Evolutionary conservation across 2,888 invertebrate genomes (phyloP).

Genomic region (Liodrosophila aerea): DNA sequence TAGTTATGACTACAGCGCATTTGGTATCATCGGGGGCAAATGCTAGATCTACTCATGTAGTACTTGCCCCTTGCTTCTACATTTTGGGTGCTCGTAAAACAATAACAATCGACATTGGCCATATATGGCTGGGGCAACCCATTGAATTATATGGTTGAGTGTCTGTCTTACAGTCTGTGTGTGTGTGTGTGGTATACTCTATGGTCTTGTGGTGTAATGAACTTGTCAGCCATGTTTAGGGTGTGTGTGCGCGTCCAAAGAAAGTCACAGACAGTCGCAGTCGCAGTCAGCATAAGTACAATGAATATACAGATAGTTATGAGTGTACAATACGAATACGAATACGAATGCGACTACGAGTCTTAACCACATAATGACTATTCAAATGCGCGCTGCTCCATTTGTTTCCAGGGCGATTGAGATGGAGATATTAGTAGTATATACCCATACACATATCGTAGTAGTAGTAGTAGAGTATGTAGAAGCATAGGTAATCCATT

Average conservation of each 20-base stretch:
- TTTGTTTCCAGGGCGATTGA: constrained; percentile 61
- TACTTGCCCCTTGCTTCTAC: constrained; percentile 3
- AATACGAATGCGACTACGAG: constrained; percentile 22
- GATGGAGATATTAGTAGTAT: constrained; percentile 36
- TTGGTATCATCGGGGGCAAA: constrained; percentile 16
- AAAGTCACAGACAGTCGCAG: constrained; percentile 60
- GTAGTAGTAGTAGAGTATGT: neutral
- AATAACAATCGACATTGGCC: constrained; percentile 61
- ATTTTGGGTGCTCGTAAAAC: constrained; percentile 46
- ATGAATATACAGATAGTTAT: constrained; percentile 39
- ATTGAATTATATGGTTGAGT: constrained; percentile 9
- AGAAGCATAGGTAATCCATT: constrained; percentile 64
- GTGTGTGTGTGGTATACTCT: constrained; percentile 13
- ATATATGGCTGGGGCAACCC: constrained; percentile 44
- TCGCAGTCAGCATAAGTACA: constrained; percentile 49
- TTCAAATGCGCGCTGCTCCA: constrained; percentile 69
- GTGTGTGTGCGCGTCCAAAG: constrained; percentile 60
- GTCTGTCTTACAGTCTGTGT: constrained; percentile 10
- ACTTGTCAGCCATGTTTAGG: constrained; percentile 73
- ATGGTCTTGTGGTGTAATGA: constrained; percentile 57
- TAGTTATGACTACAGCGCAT: constrained; percentile 16
- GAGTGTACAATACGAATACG: constrained; percentile 12
- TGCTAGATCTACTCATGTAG: constrained; percentile 7
- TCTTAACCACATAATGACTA: constrained; percentile 58
- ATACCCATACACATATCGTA: constrained; percentile 7